phyloP scores from a whole-genome alignment of 2,113 vertebrate species.

The Dromaius novaehollandiae region DNA sequence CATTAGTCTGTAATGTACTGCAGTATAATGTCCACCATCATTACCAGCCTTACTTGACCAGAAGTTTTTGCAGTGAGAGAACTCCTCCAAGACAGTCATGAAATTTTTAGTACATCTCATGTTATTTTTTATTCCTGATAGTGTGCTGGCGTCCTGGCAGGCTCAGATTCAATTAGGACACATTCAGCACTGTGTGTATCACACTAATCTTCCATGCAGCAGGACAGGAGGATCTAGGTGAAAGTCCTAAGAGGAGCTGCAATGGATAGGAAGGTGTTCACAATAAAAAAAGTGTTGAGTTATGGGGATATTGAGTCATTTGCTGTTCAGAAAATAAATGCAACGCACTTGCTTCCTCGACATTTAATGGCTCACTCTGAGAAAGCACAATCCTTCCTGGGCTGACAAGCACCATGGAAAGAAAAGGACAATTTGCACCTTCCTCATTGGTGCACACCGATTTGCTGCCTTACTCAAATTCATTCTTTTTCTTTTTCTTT shows the following conservation, averaged over 20 bases:
- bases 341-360: not conserved
- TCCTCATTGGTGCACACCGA: not conserved
- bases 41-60: not conserved
- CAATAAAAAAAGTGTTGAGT: not conserved
- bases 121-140: not conserved
- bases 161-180: not conserved
- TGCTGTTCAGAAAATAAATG: not conserved
- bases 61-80: not conserved
- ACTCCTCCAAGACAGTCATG: not conserved
- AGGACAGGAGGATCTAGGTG: not conserved
- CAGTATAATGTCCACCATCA: not conserved
- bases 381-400: not conserved
- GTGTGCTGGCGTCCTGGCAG: not conserved
- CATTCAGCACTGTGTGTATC: not conserved
- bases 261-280: rapidly evolving
- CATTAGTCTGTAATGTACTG: not conserved
- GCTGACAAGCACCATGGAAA: rapidly evolving
- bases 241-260: not conserved
- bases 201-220: not conserved
- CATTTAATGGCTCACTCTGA: rapidly evolving
- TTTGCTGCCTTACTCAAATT: not conserved
- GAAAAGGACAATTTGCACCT: not conserved
- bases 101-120: not conserved
- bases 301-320: not conserved
- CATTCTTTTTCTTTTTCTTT: not conserved